phyloP scores from a whole-genome alignment of 2,797 vertebrate species.

The Buceros bicornis region DNA sequence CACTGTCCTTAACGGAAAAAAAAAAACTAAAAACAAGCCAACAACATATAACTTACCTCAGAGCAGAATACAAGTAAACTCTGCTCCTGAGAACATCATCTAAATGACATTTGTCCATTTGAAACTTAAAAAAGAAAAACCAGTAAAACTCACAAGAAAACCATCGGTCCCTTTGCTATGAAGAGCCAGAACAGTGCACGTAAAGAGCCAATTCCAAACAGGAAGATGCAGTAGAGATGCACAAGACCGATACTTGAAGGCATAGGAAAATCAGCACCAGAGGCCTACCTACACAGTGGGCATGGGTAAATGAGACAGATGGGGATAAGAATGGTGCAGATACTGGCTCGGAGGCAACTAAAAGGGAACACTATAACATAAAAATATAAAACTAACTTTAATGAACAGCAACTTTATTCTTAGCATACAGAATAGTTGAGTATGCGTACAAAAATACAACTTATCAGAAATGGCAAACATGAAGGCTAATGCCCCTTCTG shows the following conservation, averaged over 20 bases:
- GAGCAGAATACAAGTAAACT: not conserved
- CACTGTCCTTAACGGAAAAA: not conserved
- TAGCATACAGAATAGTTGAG: not conserved
- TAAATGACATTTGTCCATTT: not conserved
- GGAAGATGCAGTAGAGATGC: not conserved
- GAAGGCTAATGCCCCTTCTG: not conserved
- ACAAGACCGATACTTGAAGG: not conserved
- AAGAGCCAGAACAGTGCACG: not conserved
- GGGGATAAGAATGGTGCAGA: not conserved
- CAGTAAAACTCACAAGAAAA: not conserved
- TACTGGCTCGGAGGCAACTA: not conserved
- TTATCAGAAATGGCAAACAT: not conserved
- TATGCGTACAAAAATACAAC: not conserved
- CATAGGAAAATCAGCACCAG: not conserved
- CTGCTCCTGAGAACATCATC: not conserved
- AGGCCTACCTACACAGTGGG: not conserved
- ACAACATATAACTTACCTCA: accelerated
- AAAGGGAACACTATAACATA: not conserved
- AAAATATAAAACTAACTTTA: not conserved
- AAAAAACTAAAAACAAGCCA: not conserved
- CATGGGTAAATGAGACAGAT: not conserved
- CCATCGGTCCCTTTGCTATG: not conserved
- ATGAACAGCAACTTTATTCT: not conserved
- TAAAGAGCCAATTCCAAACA: not conserved
- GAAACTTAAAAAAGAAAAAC: not conserved